Percentiles rank a stretch among this genome's conserved stretches.
Conservation (phyloP, 1,140 invertebrate species). For the Drosophila aff. region DNA sequence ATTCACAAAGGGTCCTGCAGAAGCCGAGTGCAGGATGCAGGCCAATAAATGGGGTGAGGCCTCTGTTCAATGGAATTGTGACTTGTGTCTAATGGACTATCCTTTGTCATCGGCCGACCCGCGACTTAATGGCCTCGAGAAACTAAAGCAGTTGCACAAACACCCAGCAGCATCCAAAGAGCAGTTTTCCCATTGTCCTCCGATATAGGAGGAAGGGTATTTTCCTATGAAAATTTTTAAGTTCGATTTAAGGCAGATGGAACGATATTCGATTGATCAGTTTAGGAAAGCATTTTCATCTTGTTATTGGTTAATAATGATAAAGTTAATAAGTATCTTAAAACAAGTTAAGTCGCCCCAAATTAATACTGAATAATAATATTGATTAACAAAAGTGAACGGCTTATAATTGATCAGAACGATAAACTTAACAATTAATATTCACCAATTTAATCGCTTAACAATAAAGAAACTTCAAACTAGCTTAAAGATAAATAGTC, state of each 20-base stretch:
- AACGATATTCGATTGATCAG: not conserved
- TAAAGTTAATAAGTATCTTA: not conserved
- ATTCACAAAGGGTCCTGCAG: constrained; percentile 58
- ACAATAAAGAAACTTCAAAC: not conserved
- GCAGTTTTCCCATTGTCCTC: constrained; percentile 32
- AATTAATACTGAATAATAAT: not conserved
- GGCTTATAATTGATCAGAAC: not conserved
- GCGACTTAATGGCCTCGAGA: constrained; percentile 73
- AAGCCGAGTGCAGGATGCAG: constrained; percentile 29
- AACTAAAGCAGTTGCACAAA: constrained; percentile 77
- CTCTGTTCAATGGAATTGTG: constrained; percentile 52
- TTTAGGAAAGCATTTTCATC: not conserved
- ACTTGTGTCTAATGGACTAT: constrained; percentile 75
- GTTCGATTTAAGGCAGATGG: constrained; percentile 25
- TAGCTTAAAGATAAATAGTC: no score
- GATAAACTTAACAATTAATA: not conserved
- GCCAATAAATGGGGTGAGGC: constrained; percentile 17
- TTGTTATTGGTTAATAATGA: not conserved
- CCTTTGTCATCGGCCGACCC: constrained; percentile 58
- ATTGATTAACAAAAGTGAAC: not conserved
- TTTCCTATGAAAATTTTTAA: constrained; percentile 12
- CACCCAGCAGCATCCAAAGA: constrained; percentile 48
- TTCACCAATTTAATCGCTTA: no score
- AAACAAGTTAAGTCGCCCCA: not conserved
- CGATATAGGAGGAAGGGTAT: not conserved